Base-by-base conservation (phyloP, 2,797 vertebrate genomes). In the Kryptopterus vitreolus region DNA sequence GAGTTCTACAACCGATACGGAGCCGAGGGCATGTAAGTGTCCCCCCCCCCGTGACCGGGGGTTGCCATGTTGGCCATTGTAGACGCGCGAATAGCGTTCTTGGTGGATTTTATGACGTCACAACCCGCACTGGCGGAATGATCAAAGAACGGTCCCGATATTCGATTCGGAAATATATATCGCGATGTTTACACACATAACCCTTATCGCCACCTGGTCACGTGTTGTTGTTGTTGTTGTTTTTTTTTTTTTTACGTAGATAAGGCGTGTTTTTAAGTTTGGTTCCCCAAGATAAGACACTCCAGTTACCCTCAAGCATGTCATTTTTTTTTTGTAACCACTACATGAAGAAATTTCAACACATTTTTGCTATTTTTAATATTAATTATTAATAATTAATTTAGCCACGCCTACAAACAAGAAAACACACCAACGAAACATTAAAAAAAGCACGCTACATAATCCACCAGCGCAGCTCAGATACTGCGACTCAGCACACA, bases 1-100 rank as follows among this genome's bases (percentile, higher is more conserved):
- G 96, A 99, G 91, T 99, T 99, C 88, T 96, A 96, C 94, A 99
- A 99, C 86, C 95, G 94, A 68, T 99, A 99, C 0, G 96, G 96
- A 75, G 93, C 94, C 22, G 96, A 96, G 89, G 98, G 98, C 89
- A 98, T 96, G 98, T 99, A 87, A 98, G 98, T 99, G 91, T 62
- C 9, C n/a, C n/a, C n/a, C n/a, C n/a, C n/a, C n/a, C 22, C 35
- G 22, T 0, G 35, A 61, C 15, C 57, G 68, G 26, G 66, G 43
- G 62, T 38, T 38, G 62, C 33, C 62, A 63, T 38, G 33, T 35
- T 65, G 62, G 61, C 6, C n/a, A 43, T 43, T 43, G 1, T 43
- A 43, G 7, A 43, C 38, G 2, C 10, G 38, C 6, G 38, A 43
- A 43, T 43, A 65, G 11, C 31, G 11, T 65, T 65, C 62, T 38